Conservation (phyloP, 1,140 invertebrate genomes). For the Drosophila azteca region DNA sequence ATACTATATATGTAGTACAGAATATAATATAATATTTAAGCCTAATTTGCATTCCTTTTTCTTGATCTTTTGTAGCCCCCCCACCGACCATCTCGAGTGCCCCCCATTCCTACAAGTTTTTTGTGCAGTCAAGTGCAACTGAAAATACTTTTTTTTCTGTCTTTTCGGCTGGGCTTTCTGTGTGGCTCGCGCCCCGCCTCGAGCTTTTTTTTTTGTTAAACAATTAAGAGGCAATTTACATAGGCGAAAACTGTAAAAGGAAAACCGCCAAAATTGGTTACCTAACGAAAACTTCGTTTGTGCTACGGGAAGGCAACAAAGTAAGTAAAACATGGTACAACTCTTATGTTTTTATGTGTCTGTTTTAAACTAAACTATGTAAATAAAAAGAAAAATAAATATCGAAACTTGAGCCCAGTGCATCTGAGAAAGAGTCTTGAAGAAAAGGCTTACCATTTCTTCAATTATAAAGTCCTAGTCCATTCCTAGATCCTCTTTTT, state of each 20-base stretch:
- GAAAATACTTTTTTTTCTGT: constrained; percentile 12
- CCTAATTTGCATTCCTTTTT: constrained; percentile 14
- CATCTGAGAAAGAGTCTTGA: no score
- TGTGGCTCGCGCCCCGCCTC: background rate
- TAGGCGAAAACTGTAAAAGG: constrained; percentile 36
- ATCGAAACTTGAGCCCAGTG: no score
- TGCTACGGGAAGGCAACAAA: constrained; percentile 71
- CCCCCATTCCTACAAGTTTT: constrained; percentile 9
- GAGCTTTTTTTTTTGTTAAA: constrained; percentile 24
- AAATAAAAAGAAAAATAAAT: no score
- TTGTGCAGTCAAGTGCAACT: constrained; percentile 54
- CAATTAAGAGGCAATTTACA: constrained; percentile 37
- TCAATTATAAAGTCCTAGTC: no score
- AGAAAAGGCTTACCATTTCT: no score
- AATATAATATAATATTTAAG: background rate
- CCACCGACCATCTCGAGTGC: background rate
- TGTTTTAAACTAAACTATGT: no score
- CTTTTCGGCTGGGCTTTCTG: constrained; percentile 10
- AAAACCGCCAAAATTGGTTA: constrained; percentile 82
- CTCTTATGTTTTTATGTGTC: no score
- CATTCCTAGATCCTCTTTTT: no score
- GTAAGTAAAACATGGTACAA: constrained; percentile 48
- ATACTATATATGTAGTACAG: no score
- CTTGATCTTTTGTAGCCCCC: constrained; percentile 15
- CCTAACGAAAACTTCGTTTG: constrained; percentile 83